Conservation (phyloP, 2,888 invertebrate species). For the Pyrgus malvae region DNA sequence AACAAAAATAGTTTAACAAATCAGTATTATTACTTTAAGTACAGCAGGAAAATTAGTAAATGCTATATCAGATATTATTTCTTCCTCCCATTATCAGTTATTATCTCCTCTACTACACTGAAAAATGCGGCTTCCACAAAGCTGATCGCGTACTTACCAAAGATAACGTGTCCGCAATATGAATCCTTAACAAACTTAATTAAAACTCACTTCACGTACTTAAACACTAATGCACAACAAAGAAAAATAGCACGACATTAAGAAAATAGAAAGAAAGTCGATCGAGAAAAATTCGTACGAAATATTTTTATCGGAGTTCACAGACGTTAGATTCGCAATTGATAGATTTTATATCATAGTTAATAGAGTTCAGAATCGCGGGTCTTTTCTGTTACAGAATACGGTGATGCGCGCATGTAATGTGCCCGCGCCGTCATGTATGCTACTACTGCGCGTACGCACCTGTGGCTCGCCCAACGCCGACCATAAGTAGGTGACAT, state of each 20-base stretch:
- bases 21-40: too few relatives aligned
- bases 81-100: too few relatives aligned
- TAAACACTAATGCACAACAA: too few relatives aligned
- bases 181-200: neutral
- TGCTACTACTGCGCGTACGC: slow-evolving; percentile 68
- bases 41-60: too few relatives aligned
- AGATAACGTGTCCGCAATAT: neutral
- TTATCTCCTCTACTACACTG: too few relatives aligned
- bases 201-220: too few relatives aligned
- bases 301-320: neutral
- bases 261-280: neutral
- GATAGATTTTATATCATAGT: neutral
- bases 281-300: slow-evolving; percentile 10
- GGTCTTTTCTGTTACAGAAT: slow-evolving; percentile 24
- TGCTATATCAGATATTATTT: too few relatives aligned
- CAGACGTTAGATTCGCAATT: neutral
- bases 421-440: slow-evolving; percentile 62
- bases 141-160: too few relatives aligned
- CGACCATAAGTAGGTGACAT: slow-evolving; percentile 32
- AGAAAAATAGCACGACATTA: neutral
- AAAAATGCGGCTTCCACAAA: too few relatives aligned
- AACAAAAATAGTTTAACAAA: too few relatives aligned
- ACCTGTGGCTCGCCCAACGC: slow-evolving; percentile 43
- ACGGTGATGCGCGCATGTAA: slow-evolving; percentile 38
- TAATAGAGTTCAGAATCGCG: slow-evolving; percentile 45